Evolutionary conservation across 2,113 vertebrate genomes (phyloP), one percentile per base, ranked within the genome.

Genomic region (Columba janthina): DNA sequence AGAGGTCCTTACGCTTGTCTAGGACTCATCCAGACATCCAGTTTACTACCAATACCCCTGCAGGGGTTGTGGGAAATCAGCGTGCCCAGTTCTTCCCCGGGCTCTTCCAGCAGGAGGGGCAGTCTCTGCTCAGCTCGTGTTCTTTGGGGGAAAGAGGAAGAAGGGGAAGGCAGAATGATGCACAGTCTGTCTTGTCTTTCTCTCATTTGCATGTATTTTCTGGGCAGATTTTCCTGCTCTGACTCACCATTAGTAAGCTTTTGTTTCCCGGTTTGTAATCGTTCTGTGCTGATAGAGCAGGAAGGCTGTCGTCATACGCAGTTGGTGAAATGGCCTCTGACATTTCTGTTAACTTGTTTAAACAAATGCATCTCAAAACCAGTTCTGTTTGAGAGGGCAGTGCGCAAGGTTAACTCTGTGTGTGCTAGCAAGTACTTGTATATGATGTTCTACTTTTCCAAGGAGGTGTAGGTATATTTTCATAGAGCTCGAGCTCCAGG

Each of bases 281-380:
- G 95, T 91, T 96, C 80, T 83, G 48, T 87, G 86, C 88, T 92
- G 94, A 92, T 57, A 77, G 94, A 85, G 81, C 77, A 88, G 91
- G 84, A 91, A 31, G 46, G 70, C 46, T 93, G 89, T 95, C 56
- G 26, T 95, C 90, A 92, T 92, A 32, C 85, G 77, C 93, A 21
- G 53, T 16, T 3, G 50, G 50, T 62, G 81, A 92, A 94, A 91
- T 62, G 74, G 93, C 92, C 94, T 84, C 96, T 96, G 94, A 97
- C 95, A 95, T 94, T 89, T 94, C 93, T 95, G 83, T 91, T 95
- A 87, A 91, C 93, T 91, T 97, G 89, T 95, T 96, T 94, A 96
- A 97, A 97, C 90, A 96, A 96, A 95, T 84, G 79, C 85, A 15
- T 93, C 79, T 86, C 75, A 61, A 88, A 94, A 86, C 73, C 95